Evolutionary conservation across 1,140 invertebrate genomes (phyloP), one percentile per base, ranked within the genome.

Genomic region (Neotoxoptera formosana): DNA sequence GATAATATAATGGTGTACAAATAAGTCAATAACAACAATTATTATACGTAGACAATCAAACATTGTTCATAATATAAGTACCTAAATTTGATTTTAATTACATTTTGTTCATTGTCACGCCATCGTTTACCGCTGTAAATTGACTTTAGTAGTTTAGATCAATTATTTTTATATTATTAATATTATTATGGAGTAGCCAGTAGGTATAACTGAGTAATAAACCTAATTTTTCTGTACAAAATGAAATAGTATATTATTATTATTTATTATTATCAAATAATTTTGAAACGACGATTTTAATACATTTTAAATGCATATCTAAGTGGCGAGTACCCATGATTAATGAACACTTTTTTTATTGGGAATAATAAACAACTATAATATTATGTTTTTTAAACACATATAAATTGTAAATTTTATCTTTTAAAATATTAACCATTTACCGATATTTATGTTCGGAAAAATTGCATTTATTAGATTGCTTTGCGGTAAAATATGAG

Each of bases 381-480:
- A 0, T 48, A 47, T 48, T 34, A 48, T 48, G 14, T 48, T 53
- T 89, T 51, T 47, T 87, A n/a, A 30, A 21, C n/a, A 36, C n/a
- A 25, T 21, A 89, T 53, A 89, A 30, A 90, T 60, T 60, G 88
- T 90, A 60, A 60, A 41, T 60, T 90, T 90, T 60, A 90, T 56
- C 34, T 34, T 17, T 41, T 90, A 89, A 89, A 89, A 51, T 90
- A 90, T 90, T 41, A 60, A 36, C 51, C 30, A 88, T 51, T 53
- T 88, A 34, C 36, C 53, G 23, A 90, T 60, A 60, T 90, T 90
- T 90, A 90, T 90, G 88, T 60, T 60, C 36, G 34, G 25, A 60
- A 56, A 90, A 60, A 60, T 60, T 60, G 30, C 88, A 90, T 90
- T 60, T 60, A 90, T 60, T 60, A 41, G 88, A 90, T 90, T 56